phyloP scores from a whole-genome alignment of 2,113 vertebrate genomes.

The Choloepus hoffmanni region DNA sequence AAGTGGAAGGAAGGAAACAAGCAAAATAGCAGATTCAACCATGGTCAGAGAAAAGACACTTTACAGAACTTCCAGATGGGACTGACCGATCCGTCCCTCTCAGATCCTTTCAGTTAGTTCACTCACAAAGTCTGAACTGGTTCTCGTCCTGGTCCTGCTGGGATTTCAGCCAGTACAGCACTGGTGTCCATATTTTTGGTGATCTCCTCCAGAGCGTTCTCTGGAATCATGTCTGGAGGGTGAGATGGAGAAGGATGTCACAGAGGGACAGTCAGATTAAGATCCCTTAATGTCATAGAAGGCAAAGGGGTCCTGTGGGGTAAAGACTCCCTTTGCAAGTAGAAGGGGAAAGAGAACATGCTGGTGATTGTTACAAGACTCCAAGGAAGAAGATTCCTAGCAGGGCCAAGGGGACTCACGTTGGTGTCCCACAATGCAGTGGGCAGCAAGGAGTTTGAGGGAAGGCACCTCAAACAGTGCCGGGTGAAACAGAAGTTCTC shows the following conservation, averaged over 20 bases:
- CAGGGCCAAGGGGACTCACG: constrained; percentile 90
- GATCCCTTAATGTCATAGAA: not conserved
- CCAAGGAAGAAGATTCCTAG: not conserved
- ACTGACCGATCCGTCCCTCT: not conserved
- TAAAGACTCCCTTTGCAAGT: constrained; percentile 2
- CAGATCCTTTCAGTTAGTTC: not conserved
- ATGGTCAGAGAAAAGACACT: not conserved
- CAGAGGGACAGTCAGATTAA: not conserved
- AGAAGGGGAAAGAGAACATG: not conserved
- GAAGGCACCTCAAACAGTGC: constrained; percentile 98
- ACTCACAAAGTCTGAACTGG: constrained; percentile 96
- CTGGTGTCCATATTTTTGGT: constrained; percentile 98
- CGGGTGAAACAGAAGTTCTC: constrained; percentile 96
- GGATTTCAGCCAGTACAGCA: constrained; percentile 94
- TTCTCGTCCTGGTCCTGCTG: constrained; percentile 88
- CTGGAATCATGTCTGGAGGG: constrained; percentile 94
- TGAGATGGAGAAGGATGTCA: constrained; percentile 15
- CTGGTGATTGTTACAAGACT: constrained; percentile 4
- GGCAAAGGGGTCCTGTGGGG: not conserved
- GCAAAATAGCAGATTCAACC: not conserved
- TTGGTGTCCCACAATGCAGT: constrained; percentile 97
- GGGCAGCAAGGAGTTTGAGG: constrained; percentile 96
- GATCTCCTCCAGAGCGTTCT: constrained; percentile 98
- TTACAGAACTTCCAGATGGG: not conserved
- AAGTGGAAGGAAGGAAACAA: not conserved